Evolutionary conservation across 2,797 vertebrate genomes (phyloP), one percentile per base, ranked within the genome.

Genomic region (Channa striata): DNA sequence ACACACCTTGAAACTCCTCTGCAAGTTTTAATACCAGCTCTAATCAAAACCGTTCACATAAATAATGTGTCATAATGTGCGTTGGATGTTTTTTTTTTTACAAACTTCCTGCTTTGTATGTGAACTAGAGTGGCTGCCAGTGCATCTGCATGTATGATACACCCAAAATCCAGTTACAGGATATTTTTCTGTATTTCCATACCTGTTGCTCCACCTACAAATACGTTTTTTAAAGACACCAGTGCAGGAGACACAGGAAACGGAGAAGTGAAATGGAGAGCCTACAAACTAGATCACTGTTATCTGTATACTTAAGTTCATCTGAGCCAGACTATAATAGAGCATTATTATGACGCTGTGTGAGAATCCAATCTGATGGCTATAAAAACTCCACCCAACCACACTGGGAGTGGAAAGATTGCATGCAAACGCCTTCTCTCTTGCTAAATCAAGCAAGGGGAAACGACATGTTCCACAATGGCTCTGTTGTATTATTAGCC

Each of bases 401-500:
- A 71, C 66, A 72, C 60, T 79, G 77, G 83, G 84, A 89, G 79
- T 69, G 70, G 80, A 88, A 72, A 81, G 78, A 89, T 87, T 87
- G 82, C 88, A 89, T 81, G 84, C 81, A 86, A 88, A 85, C 63
- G 59, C 74, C 67, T 74, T 85, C 77, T 80, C 71, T 77, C 75
- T 78, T 86, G 75, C 89, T 90, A 85, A 87, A 92, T 88, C 82
- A 82, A 79, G 85, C 79, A 20, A 78, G 78, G 83, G 80, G 85
- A 92, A 94, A 87, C 74, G 66, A 59, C 69, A 54, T 78, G 30
- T 91, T 84, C 85, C 85, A 89, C 83, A 89, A 88, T 90, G 89
- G 77, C 66, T 77, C 68, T 62, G 78, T 83, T 91, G 85, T 79
- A 89, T 93, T 95, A 89, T 90, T 93, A 93, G 87, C 56, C 80